phyloP scores from a whole-genome alignment of 2,113 vertebrate genomes.

The Plecturocebus donacophilus region DNA sequence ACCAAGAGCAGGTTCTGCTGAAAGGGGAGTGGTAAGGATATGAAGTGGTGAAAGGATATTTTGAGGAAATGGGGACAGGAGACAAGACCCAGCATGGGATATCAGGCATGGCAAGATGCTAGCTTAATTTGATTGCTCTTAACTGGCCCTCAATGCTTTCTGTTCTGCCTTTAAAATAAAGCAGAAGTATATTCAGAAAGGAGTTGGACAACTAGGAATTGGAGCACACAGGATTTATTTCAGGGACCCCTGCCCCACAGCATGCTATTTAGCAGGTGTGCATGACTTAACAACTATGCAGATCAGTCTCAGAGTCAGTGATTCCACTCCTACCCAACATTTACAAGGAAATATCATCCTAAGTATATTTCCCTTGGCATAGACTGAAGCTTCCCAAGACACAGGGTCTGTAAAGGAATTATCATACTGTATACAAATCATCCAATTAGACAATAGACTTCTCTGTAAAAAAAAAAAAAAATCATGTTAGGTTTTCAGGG shows the following conservation, averaged over 20 bases:
- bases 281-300: neutral
- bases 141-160: neutral
- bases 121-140: neutral
- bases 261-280: constrained; percentile 36
- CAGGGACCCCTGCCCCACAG: neutral
- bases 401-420: neutral
- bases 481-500: neutral
- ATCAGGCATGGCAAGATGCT: neutral
- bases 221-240: neutral
- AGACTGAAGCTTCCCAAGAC: neutral
- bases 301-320: neutral
- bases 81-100: neutral
- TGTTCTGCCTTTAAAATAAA: constrained; percentile 1
- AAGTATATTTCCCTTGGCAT: neutral
- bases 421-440: neutral
- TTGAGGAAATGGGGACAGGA: neutral
- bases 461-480: constrained; percentile 33
- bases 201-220: neutral
- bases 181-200: neutral
- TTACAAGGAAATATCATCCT: neutral
- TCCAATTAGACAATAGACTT: neutral
- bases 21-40: neutral
- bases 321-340: neutral
- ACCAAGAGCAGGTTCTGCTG: neutral
- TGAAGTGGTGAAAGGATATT: neutral